Percentiles rank a stretch among this genome's conserved stretches.
Evolutionary conservation across 2,888 invertebrate genomes (phyloP).

Genomic region (Agonopterix arenella): DNA sequence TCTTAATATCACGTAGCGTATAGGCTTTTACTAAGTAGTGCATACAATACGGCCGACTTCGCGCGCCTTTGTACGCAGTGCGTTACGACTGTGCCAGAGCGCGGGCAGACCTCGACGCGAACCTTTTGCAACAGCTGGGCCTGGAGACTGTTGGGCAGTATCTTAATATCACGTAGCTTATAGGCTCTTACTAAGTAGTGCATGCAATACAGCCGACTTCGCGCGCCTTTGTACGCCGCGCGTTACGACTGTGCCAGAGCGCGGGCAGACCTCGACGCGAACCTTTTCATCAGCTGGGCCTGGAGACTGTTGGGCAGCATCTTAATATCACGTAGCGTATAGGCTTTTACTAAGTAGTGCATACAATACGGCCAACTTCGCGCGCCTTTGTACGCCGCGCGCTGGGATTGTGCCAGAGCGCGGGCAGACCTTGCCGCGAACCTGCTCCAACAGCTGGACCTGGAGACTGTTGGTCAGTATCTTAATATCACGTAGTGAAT

Average conservation of each 20-base stretch:
- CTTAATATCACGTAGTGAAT: too few species aligned
- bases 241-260: slow-evolving; percentile 86
- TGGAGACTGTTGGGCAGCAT: slow-evolving; percentile 45
- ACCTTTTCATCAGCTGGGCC: slow-evolving; percentile 85
- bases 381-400: slow-evolving; percentile 81
- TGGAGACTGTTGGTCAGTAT: slow-evolving; percentile 51
- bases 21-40: too few species aligned
- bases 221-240: slow-evolving; percentile 81
- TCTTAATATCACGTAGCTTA: too few species aligned
- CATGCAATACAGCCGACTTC: slow-evolving; percentile 81
- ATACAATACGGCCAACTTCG: slow-evolving; percentile 79
- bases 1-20: too few species aligned
- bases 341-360: too few species aligned
- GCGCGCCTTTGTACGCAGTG: slow-evolving; percentile 81
- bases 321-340: too few species aligned
- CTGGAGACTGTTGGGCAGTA: slow-evolving; percentile 57
- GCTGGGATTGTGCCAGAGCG: slow-evolving; percentile 86
- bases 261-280: slow-evolving; percentile 87
- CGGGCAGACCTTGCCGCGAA: slow-evolving; percentile 88
- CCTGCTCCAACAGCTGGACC: slow-evolving; percentile 84
- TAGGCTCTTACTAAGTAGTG: too few species aligned
- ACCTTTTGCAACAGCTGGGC: slow-evolving; percentile 84
- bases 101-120: slow-evolving; percentile 87
- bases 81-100: slow-evolving; percentile 86
- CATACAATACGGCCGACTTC: slow-evolving; percentile 78